Evolutionary conservation across 2,797 vertebrate genomes (phyloP).

Genomic region (Crenuchus spilurus): DNA sequence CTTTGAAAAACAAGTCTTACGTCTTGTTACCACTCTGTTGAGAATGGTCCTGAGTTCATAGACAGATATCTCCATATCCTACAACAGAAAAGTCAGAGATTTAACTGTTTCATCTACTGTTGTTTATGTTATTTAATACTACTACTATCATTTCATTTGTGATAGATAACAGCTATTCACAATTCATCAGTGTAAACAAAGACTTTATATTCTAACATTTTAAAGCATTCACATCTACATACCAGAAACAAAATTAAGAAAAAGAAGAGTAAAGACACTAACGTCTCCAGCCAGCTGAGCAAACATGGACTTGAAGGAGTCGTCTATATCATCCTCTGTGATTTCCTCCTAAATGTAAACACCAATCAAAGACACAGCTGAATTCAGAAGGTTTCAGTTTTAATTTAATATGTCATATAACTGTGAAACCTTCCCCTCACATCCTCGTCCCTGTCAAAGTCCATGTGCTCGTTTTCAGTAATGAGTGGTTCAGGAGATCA

Average conservation of each 20-base stretch:
- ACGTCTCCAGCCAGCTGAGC: constrained; percentile 85
- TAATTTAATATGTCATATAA: background rate
- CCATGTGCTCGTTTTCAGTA: too few relatives aligned
- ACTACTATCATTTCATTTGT: too few relatives aligned
- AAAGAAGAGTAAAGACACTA: constrained; percentile 9
- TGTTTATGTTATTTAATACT: too few relatives aligned
- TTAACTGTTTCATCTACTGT: too few relatives aligned
- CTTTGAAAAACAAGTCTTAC: constrained; percentile 68
- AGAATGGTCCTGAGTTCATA: constrained; percentile 79
- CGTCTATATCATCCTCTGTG: constrained; percentile 80
- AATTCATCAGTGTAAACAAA: too few relatives aligned
- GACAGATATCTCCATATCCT: constrained; percentile 82
- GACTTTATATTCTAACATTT: too few relatives aligned
- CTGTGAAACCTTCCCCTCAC: too few relatives aligned
- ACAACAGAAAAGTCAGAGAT: constrained; percentile 26
- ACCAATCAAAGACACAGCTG: background rate
- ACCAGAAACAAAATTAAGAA: background rate
- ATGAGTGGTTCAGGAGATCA: too few relatives aligned
- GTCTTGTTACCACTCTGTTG: constrained; percentile 77
- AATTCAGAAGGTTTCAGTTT: background rate
- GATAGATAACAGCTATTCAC: too few relatives aligned
- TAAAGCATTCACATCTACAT: background rate
- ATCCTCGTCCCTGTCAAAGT: too few relatives aligned
- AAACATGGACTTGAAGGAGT: constrained; percentile 84
- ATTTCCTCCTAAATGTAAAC: constrained; percentile 76